These are phyloP conservation scores for Meriones psammophilus DNA, from an alignment of 2,797 vertebrate species.

Conservation along the genomic window DNA sequence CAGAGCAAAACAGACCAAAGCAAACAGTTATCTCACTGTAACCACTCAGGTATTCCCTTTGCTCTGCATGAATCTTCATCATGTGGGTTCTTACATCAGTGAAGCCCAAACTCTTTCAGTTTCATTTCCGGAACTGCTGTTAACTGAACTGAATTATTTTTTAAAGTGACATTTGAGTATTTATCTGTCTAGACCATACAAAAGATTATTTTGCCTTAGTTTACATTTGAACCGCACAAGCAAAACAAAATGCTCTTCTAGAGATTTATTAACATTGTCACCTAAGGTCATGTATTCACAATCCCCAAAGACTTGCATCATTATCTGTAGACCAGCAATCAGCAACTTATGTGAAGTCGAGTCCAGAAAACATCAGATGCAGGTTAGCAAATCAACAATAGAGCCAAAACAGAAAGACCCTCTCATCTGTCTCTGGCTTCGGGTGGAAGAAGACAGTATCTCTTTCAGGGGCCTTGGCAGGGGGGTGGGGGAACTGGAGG, in stretches of 20 bases:
- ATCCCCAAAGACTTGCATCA: not conserved
- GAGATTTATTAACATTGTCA: not conserved
- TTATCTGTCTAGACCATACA: not conserved
- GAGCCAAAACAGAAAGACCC: not conserved
- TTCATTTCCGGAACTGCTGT: not conserved
- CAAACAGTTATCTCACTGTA: not conserved
- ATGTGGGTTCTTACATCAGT: too few species aligned
- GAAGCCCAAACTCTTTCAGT: not conserved
- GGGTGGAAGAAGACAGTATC: not conserved
- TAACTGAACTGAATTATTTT: not conserved
- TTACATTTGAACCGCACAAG: not conserved
- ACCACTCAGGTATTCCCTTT: not conserved
- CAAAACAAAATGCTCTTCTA: not conserved
- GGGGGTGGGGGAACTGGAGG: not conserved
- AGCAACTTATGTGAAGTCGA: not conserved
- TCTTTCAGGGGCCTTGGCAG: not conserved
- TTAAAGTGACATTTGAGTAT: not conserved
- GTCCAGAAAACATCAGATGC: not conserved
- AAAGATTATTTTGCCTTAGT: not conserved
- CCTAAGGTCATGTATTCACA: not conserved
- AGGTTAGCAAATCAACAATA: fast-evolving
- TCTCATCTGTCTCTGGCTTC: not conserved
- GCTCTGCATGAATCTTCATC: not conserved
- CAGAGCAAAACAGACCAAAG: not conserved
- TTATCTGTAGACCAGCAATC: not conserved